These are phyloP conservation scores for Julus scandinavius DNA, from an alignment of 2,888 invertebrate species.

Conservation along the genomic window DNA sequence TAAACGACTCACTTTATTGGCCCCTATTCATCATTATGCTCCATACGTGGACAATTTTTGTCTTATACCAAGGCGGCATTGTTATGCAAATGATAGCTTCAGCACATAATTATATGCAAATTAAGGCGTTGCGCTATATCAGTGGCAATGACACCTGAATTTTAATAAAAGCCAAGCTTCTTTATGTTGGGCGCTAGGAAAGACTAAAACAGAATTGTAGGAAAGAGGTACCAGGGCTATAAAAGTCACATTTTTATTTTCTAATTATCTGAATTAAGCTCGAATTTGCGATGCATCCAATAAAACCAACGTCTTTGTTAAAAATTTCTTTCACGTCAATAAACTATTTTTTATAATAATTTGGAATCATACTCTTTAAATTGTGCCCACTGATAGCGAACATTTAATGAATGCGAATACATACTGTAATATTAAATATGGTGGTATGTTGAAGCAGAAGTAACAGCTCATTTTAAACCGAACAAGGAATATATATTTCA, in stretches of 20 bases:
- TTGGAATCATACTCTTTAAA: no score
- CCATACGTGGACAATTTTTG: constrained; percentile 41
- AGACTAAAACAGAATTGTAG: not conserved
- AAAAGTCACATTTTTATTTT: constrained; percentile 7
- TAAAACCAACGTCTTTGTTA: not conserved
- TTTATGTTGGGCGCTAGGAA: not conserved
- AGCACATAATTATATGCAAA: constrained; percentile 51
- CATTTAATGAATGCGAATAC: no score
- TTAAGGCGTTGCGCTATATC: constrained; percentile 49
- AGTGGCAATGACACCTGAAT: constrained; percentile 49
- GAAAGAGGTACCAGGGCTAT: not conserved
- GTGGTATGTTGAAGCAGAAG: no score
- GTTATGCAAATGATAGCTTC: constrained; percentile 49
- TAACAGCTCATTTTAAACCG: no score
- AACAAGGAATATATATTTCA: no score
- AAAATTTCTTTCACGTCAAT: no score
- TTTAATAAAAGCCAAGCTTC: not conserved
- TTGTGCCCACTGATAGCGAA: no score
- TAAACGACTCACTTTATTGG: constrained; percentile 29
- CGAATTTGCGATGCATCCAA: not conserved
- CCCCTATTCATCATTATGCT: constrained; percentile 45
- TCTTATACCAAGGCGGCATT: constrained; percentile 28
- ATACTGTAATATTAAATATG: no score
- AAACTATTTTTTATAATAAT: no score
- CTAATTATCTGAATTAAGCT: constrained; percentile 31